phyloP scores from a whole-genome alignment of 1,140 invertebrate species.

The Drosophila watanabei region DNA sequence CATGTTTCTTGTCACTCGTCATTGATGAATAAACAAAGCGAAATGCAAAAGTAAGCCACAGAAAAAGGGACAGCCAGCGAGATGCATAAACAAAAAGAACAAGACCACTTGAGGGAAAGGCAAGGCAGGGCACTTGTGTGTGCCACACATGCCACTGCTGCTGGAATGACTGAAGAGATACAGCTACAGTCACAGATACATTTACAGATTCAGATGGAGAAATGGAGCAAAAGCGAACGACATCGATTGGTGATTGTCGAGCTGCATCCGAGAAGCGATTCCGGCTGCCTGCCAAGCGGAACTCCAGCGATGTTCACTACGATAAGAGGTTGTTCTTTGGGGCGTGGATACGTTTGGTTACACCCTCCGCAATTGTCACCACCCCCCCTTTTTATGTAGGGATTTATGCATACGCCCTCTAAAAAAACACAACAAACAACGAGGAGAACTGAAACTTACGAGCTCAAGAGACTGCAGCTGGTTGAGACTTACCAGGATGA shows the following conservation, averaged over 20 bases:
- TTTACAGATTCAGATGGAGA: constrained; percentile 29
- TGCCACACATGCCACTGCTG: constrained; percentile 57
- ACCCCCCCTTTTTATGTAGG: constrained; percentile 17
- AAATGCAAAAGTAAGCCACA: constrained; percentile 49
- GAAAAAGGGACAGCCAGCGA: constrained; percentile 62
- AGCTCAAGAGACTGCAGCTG: constrained; percentile 1
- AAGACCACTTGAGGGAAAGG: constrained; percentile 64
- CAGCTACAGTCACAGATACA: constrained; percentile 12
- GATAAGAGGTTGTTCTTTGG: constrained; percentile 31
- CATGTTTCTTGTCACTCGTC: constrained; percentile 78
- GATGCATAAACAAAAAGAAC: constrained; percentile 81
- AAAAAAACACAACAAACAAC: constrained; percentile 11
- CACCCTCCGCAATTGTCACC: constrained; percentile 25
- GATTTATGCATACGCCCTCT: constrained; percentile 47
- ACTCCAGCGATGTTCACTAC: constrained; percentile 15
- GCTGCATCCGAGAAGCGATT: constrained; percentile 45
- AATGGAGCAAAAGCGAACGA: constrained; percentile 30
- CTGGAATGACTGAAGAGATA: constrained; percentile 23
- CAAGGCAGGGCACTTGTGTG: constrained; percentile 32
- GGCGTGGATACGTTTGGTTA: constrained; percentile 23
- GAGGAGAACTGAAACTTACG: constrained; percentile 2
- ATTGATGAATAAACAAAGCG: constrained; percentile 80
- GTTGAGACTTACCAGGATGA: constrained; percentile 34
- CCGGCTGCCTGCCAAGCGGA: constrained; percentile 45
- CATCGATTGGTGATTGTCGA: constrained; percentile 58